Conservation (phyloP, 2,797 vertebrate genomes). For the Limosa lapponica region DNA sequence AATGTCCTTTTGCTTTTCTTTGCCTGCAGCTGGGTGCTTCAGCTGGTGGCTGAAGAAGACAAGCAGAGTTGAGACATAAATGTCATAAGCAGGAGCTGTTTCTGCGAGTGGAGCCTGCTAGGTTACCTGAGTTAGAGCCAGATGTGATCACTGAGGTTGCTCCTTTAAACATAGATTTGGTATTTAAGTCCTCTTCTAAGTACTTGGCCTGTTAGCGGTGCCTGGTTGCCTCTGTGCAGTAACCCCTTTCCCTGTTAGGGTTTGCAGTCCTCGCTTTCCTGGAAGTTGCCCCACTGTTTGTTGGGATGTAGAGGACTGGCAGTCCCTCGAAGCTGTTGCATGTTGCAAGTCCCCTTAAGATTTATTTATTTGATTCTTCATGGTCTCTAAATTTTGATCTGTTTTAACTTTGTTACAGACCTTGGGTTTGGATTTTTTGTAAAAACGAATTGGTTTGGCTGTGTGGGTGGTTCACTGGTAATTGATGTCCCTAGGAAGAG, state of each 20-base stretch:
- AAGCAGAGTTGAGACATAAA: background rate
- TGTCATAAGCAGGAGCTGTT: background rate
- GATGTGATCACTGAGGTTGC: background rate
- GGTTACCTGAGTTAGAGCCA: background rate
- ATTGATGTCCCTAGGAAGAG: background rate
- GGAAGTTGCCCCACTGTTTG: background rate
- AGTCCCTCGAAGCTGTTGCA: background rate
- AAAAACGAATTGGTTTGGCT: background rate
- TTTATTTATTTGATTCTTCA: background rate
- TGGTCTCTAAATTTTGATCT: background rate
- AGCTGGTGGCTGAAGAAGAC: background rate
- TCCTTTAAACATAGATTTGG: background rate
- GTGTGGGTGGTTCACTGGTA: background rate
- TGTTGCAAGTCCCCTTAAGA: background rate
- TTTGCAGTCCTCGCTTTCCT: background rate
- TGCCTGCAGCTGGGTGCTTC: background rate
- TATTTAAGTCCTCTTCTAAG: background rate
- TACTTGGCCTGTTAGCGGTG: background rate
- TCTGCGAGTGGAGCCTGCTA: background rate
- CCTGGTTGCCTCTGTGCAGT: background rate
- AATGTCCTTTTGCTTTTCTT: background rate
- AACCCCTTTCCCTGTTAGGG: background rate
- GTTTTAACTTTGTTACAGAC: background rate
- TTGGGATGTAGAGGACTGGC: background rate
- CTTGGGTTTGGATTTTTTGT: background rate